Evolutionary conservation across 2,797 vertebrate species (phyloP).

Genomic region (Lerista edwardsae): DNA sequence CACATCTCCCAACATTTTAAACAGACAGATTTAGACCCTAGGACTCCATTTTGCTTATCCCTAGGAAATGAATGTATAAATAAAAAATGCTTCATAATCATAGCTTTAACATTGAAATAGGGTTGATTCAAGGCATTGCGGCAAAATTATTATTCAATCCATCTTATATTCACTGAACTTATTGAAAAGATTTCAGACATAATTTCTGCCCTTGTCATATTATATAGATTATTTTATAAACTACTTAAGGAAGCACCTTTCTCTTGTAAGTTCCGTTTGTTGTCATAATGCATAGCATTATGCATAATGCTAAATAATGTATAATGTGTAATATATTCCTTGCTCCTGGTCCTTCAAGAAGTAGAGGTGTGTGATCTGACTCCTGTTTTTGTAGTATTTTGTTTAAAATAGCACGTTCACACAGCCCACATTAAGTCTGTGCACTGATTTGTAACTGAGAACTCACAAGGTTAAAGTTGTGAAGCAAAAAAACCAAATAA

Average conservation of each 20-base stretch:
- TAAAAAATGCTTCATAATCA: not conserved
- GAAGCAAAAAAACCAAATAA: not conserved
- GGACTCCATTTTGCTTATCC: too few relatives aligned
- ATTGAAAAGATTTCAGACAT: not conserved
- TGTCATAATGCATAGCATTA: not conserved
- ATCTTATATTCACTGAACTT: not conserved
- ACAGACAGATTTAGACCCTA: too few relatives aligned
- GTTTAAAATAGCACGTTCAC: too few relatives aligned
- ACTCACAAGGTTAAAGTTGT: not conserved
- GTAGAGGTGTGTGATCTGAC: too few relatives aligned
- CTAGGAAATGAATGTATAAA: too few relatives aligned
- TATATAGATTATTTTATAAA: not conserved
- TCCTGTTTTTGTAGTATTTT: too few relatives aligned
- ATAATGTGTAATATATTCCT: not conserved
- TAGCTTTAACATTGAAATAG: not conserved
- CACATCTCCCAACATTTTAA: not conserved
- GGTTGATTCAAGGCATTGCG: not conserved
- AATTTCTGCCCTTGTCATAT: not conserved
- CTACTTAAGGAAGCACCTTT: not conserved
- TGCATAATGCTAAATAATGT: not conserved
- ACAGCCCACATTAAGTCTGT: too few relatives aligned
- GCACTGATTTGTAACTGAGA: not conserved
- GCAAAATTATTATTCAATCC: not conserved
- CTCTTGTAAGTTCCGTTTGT: not conserved
- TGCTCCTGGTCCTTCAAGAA: too few relatives aligned